Percentiles rank a stretch among this genome's conserved stretches.
Conservation (phyloP, 1,140 invertebrate species). For the Drosophila subpulchrella region DNA sequence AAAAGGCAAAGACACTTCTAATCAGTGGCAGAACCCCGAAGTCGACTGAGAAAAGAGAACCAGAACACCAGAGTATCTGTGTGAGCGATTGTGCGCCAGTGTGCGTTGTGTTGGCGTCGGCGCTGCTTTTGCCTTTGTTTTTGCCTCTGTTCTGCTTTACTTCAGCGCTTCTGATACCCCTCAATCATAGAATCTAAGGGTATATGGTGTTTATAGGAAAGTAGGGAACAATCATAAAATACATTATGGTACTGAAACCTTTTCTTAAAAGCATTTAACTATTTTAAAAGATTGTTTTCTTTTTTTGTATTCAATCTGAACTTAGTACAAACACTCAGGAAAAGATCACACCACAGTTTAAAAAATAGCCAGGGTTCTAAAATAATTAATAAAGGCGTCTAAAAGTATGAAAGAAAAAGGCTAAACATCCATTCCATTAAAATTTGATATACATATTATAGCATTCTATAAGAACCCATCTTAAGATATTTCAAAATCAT, state of each 20-base stretch:
- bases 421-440: too few species aligned
- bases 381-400: neutral
- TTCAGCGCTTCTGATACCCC: conserved; percentile 33
- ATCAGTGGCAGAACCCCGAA: conserved; percentile 48
- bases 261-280: too few species aligned
- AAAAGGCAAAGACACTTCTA: conserved; percentile 70
- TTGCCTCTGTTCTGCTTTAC: conserved; percentile 50
- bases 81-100: conserved; percentile 6
- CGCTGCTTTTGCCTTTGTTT: conserved; percentile 31
- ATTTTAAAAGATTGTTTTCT: too few species aligned
- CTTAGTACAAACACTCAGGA: too few species aligned
- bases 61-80: conserved; percentile 22
- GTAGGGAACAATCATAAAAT: neutral
- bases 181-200: neutral
- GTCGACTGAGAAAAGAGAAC: conserved; percentile 31
- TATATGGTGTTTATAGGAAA: neutral
- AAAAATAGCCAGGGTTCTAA: neutral
- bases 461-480: too few species aligned
- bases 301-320: too few species aligned
- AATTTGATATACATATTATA: too few species aligned
- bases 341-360: too few species aligned
- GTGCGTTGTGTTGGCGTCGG: conserved; percentile 25
- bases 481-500: too few species aligned
- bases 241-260: neutral
- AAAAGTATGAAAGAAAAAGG: too few species aligned